Base-by-base conservation (phyloP, 2,888 invertebrate genomes). In the Hydropsyche betteni region DNA sequence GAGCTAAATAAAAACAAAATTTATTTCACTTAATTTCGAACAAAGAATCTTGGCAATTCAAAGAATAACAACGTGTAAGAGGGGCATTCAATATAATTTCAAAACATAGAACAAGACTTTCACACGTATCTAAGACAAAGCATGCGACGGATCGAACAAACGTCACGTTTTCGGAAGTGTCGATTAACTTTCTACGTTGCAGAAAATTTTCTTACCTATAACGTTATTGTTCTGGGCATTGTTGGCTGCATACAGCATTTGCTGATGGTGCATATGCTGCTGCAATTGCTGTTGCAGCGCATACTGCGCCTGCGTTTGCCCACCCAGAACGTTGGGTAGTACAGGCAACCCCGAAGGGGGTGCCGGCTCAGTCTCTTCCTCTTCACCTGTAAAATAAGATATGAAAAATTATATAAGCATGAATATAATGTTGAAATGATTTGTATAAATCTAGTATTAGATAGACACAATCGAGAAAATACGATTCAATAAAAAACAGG, bases 231-330 rank as follows among this genome's bases (percentile, higher is more conserved):
- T 87, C 82, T 89, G 89, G 80, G 81, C 81, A 75, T 80, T 81
- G 79, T 82, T 83, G 73, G 82, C 83, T 78, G 83, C 84, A 55
- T 81, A 82, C 74, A 83, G 83, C 79, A 85, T 85, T 78, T 88
- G 86, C 80, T 90, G 89, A 80, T 90, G 90, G 78, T 90, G 89
- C 8, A 89, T 89, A 81, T 89, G 88, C 82, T 90, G 90, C 81
- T 90, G 89, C 81, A 89, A 86, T 80, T 86, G 90, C 86, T 89
- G 85, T 82, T 90, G 90, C 81, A 89, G 85, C 80, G 89, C 88
- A 76, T 89, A 88, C 84, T 90, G 90, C 81, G 90, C 90, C 82
- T 90, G 90, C 34, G 86, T 86, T 81, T 87, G 86, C 84, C 80
- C 76, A 68, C 76, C 78, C 69, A 73, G 78, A 79, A 77, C 80